Conservation (phyloP, 2,797 vertebrate species). For the Falco novaeseelandiae region DNA sequence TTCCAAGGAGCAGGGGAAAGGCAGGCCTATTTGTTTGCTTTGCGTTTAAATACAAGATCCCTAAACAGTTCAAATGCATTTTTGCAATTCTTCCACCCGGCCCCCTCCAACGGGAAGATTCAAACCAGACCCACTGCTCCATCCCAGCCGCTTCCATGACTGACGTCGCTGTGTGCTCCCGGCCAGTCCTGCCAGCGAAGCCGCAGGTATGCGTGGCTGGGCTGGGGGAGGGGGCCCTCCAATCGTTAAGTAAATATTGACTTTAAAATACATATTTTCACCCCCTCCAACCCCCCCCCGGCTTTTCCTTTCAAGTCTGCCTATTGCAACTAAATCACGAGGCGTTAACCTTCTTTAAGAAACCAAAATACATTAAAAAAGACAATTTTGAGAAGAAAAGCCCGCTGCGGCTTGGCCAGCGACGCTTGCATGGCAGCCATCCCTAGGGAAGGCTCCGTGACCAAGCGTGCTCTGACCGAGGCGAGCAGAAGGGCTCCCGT, state of each 20-base stretch:
- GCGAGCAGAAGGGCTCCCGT: fast-evolving
- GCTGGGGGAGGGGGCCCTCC: background rate
- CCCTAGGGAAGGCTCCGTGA: background rate
- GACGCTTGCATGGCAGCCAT: fast-evolving
- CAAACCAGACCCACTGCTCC: conserved; percentile 18
- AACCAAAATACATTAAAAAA: background rate
- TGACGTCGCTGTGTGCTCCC: background rate
- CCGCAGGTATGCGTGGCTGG: conserved; percentile 48
- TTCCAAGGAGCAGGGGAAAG: background rate
- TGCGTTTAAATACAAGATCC: background rate
- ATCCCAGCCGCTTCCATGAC: background rate
- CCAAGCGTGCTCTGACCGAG: fast-evolving
- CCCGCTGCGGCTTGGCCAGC: background rate
- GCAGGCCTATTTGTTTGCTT: background rate
- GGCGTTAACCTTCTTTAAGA: background rate
- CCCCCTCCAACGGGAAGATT: background rate
- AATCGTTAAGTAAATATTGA: conserved; percentile 55
- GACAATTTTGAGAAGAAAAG: background rate
- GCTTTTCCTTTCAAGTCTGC: background rate
- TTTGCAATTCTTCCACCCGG: conserved; percentile 45
- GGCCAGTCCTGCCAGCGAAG: conserved; percentile 11
- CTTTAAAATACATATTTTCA: background rate
- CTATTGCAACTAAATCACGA: background rate
- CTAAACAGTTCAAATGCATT: conserved; percentile 37
- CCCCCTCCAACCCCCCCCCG: no score